Evolutionary conservation across 2,797 vertebrate species (phyloP), one percentile per base, ranked within the genome.

Genomic region (Forpus xanthops): DNA sequence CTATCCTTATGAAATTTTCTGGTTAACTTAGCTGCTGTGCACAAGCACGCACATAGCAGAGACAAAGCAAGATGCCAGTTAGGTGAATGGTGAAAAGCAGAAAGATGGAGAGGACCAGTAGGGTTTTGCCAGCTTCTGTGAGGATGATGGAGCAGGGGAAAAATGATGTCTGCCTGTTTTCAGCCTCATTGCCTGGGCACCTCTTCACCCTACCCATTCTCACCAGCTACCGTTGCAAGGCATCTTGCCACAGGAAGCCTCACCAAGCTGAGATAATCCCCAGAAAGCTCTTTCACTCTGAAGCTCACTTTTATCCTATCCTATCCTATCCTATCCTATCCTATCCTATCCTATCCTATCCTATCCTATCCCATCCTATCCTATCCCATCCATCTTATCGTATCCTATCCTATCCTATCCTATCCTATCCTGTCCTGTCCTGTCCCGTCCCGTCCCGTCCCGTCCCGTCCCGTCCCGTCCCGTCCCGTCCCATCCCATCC

Each of bases 11-110:
- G 6, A 66, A 3, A 56, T 61, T 27, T 66, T 50, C 27, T 39
- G 16, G 4, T 33, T 85, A 25, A 39, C 8, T 53, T 17, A 37
- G 16, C 8, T 44, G 19, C 18, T 41, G 4, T 31, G 23, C 25
- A 27, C 8, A 37, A 52, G 9, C 5, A 41, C 17, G 65, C 41
- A 49, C 11, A 17, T 2, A 37, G 35, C 27, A 64, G 10, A 67
- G 49, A 41, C 15, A 45, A 66, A 31, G 35, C 0, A 2, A 61
- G 28, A 66, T 28, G 28, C 3, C 20, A 9, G 8, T 55, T 60
- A 12, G 31, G 15, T 0, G 0, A 5, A 28, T 25, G 4, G 17
- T 67, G 41, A 88, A 75, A 27, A 52, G 23, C 12, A 52, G 44
- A 45, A 74, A 47, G 35, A 72, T 2, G 3, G 7, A 25, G 7